Evolutionary conservation across 2,888 invertebrate species (phyloP).

Genomic region (Operophtera brumata): DNA sequence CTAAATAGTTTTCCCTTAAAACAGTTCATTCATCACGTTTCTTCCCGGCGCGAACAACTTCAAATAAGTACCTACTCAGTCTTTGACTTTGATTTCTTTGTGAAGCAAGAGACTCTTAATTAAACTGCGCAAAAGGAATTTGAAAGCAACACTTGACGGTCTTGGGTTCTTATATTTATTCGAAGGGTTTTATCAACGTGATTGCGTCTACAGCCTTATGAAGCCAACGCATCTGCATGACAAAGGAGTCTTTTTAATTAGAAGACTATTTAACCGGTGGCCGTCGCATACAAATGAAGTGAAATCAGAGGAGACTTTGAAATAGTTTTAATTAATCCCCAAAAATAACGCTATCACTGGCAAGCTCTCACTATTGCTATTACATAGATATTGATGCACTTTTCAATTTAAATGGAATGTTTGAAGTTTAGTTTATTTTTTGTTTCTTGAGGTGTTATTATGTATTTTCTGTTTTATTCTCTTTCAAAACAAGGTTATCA

Average conservation of each 20-base stretch:
- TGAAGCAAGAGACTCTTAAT: slow-evolving; percentile 39
- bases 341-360: background rate
- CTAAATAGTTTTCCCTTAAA: background rate
- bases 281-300: slow-evolving; percentile 65
- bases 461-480: no score
- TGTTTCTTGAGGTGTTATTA: no score
- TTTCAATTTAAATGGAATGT: no score
- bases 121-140: slow-evolving; percentile 46
- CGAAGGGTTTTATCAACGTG: slow-evolving; percentile 53
- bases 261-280: slow-evolving; percentile 60
- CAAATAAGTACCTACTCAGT: slow-evolving; percentile 25
- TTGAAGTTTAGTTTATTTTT: no score
- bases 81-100: slow-evolving; percentile 37
- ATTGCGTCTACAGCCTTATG: slow-evolving; percentile 44
- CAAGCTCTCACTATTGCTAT: background rate
- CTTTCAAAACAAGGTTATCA: no score
- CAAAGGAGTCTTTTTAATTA: slow-evolving; percentile 73
- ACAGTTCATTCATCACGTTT: background rate
- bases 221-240: slow-evolving; percentile 61
- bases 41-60: background rate
- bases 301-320: slow-evolving; percentile 35
- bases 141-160: slow-evolving; percentile 34
- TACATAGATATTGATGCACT: no score
- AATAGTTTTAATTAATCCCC: slow-evolving; percentile 8
- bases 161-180: slow-evolving; percentile 51